These are phyloP conservation scores for Bombus turneri DNA, from an alignment of 1,140 invertebrate genomes.

Conservation along the genomic window DNA sequence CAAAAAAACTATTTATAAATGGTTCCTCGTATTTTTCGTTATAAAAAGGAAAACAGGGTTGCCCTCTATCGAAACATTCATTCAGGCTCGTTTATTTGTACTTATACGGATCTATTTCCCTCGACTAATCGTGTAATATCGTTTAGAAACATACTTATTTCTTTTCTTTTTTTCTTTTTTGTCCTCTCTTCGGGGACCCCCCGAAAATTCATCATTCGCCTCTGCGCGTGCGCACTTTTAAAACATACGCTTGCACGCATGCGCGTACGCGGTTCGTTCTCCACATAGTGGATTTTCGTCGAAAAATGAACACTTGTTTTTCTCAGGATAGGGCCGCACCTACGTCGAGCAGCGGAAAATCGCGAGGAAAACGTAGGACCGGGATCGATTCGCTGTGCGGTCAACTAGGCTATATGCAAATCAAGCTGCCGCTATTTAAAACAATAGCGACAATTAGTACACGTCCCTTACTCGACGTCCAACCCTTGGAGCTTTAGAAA, in stretches of 20 bases:
- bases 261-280: constrained; percentile 3
- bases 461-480: background rate
- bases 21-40: background rate
- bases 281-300: constrained; percentile 38
- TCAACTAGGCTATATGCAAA: background rate
- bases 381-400: background rate
- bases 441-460: constrained; percentile 31
- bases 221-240: background rate
- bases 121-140: constrained; percentile 7
- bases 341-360: constrained; percentile 33
- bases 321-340: constrained; percentile 43
- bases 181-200: background rate
- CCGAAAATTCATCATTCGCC: constrained; percentile 22
- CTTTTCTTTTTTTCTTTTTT: background rate
- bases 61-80: constrained; percentile 2
- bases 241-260: constrained; percentile 2
- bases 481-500: background rate
- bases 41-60: constrained; percentile 9
- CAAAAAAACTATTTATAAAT: background rate
- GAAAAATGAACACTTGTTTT: constrained; percentile 54
- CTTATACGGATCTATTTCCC: constrained; percentile 20
- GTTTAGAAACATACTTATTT: background rate
- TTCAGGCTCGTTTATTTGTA: constrained; percentile 23
- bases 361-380: background rate
- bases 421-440: constrained; percentile 16